Conservation (phyloP, 2,113 vertebrate species). For the Heterochromis multidens region DNA sequence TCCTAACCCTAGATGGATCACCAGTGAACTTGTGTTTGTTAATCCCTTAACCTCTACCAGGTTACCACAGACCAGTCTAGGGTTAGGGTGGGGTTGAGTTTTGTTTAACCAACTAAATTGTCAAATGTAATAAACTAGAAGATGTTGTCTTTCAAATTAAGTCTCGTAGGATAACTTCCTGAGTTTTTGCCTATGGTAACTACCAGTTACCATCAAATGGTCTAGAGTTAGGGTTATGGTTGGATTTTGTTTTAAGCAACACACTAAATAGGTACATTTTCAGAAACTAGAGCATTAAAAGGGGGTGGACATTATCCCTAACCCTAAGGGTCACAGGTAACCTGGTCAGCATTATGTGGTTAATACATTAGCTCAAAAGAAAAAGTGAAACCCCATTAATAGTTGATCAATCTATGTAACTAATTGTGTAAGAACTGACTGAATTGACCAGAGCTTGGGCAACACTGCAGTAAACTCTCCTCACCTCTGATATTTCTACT, state of each 20-base stretch:
- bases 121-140: not conserved
- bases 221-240: not conserved
- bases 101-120: not conserved
- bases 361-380: not conserved
- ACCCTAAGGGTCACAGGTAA: not conserved
- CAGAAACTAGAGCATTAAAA: not conserved
- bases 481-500: slow-evolving; percentile 67
- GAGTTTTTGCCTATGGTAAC: not conserved
- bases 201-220: not conserved
- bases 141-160: not conserved
- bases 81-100: not conserved
- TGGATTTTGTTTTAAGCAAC: not conserved
- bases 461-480: slow-evolving; percentile 50
- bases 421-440: slow-evolving; percentile 44
- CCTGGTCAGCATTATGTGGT: not conserved
- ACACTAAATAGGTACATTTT: not conserved
- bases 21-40: not conserved
- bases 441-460: slow-evolving; percentile 39
- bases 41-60: not conserved
- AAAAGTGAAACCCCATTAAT: not conserved
- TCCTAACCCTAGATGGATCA: not conserved
- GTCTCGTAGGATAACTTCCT: not conserved
- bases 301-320: not conserved
- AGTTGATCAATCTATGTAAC: not conserved
- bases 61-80: not conserved